Evolutionary conservation across 2,113 vertebrate genomes (phyloP), one percentile per base, ranked within the genome.

Genomic region (Mixornis gularis): DNA sequence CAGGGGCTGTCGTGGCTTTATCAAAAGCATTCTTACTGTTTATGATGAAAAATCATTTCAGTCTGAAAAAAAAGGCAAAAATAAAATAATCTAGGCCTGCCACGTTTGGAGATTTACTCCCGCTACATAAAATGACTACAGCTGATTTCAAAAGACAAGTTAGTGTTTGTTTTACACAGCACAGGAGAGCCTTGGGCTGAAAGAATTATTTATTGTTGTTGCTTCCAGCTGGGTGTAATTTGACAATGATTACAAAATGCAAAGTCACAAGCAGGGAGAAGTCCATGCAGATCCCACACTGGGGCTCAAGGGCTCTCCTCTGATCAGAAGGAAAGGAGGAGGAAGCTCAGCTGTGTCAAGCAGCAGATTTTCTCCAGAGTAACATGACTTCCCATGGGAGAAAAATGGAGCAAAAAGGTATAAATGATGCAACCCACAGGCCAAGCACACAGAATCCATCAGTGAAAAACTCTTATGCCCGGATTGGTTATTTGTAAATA

Each of bases 1-100:
- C 29, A 12, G 7, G 13, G 53, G 10, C 21, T 12, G 21, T 1
- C 2, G 5, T 1, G 27, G 24, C 24, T 44, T 77, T 11, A 41
- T 8, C 32, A 8, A 5, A 53, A 77, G 5, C 9, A 14, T 49
- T 69, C 24, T 43, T 44, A 22, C 5, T 36, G 8, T 13, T 91
- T 3, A 24, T 4, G 15, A 40, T 9, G 25, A 58, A 58, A 56
- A 66, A 21, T 3, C 16, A 41, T 17, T 24, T 38, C 36, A 64
- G 7, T 6, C 55, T 7, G 30, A 62, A 70, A 82, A 36, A 78
- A 66, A 10, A 44, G 43, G 8, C 5, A 66, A 58, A 83, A 30
- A 25, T 19, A 58, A 58, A 79, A 44, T 30, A 64, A 80, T 29
- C 74, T 1, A 62, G 18, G 26, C 15, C 17, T 48, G 36, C 11